Evolutionary conservation across 2,888 invertebrate genomes (phyloP), one percentile per base, ranked within the genome.

Genomic region (Cerastoderma edule): DNA sequence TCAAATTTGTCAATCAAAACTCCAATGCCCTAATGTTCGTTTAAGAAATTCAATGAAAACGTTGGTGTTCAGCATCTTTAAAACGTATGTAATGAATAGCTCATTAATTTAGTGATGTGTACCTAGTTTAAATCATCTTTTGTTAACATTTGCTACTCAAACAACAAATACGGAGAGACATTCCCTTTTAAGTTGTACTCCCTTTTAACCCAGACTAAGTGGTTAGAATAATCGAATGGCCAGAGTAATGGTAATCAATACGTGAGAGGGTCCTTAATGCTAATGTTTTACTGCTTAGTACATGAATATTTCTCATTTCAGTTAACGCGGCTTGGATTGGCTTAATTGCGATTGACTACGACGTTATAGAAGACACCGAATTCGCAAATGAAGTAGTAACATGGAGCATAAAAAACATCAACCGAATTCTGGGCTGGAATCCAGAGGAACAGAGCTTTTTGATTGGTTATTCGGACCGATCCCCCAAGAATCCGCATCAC

Each of bases 251-350:
- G 39, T 10, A 39, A 16, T 39, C 10, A 16, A 8, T 24, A 16
- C n/a, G 13, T 53, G n/a, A 39, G 39, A 10, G 8, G 39, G 10
- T 39, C 39, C 10, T 10, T 39, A 6, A 48, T 22, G n/a, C n/a
- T n/a, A n/a, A n/a, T n/a, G n/a, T n/a, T n/a, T 24, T 53, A 16
- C 53, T 53, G n/a, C 8, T 8, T 39, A 10, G 39, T 16, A 10
- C 39, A 16, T 10, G 8, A 6, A 48, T 66, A 30, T 32, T n/a
- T n/a, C 54, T 39, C 5, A 13, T 64, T 74, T 48, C 71, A 78
- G 78, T 74, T 13, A 78, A 78, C 67, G 74, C 74, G 10, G 67
- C 53, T 5, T 67, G 67, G 16, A 48, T 78, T 19, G 50, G 63
- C 1, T 33, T 78, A 2, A 10, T 67, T 28, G 66, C 67, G 13